These are phyloP conservation scores for Garrulus glandarius DNA, from an alignment of 2,797 vertebrate genomes.

Conservation along the genomic window DNA sequence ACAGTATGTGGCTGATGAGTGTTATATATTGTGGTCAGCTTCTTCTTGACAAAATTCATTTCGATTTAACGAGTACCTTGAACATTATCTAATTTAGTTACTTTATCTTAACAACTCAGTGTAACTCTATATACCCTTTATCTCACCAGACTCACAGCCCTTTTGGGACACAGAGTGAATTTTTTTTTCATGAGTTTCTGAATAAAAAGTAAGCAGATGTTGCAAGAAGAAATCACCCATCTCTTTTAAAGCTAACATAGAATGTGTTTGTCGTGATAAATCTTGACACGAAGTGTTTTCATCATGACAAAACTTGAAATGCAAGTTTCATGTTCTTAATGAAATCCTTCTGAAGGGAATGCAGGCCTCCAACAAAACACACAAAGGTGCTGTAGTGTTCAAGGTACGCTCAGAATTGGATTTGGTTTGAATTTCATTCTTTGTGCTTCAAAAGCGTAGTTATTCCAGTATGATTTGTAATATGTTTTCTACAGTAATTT, in stretches of 20 bases:
- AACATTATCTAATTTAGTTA: slow-evolving; percentile 32
- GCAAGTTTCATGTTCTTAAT: slow-evolving; percentile 16
- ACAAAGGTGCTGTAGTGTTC: background rate
- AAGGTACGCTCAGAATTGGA: background rate
- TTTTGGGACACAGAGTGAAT: background rate
- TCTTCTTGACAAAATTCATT: slow-evolving; percentile 31
- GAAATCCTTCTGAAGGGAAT: background rate
- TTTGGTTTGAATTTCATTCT: background rate
- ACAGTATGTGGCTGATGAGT: slow-evolving; percentile 31
- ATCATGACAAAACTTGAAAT: slow-evolving; percentile 17
- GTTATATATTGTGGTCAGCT: slow-evolving; percentile 35
- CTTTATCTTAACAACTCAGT: background rate
- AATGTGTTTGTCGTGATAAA: slow-evolving; percentile 19
- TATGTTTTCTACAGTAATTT: background rate
- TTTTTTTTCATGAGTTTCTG: slow-evolving; percentile 37
- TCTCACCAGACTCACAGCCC: background rate
- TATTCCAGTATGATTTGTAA: background rate
- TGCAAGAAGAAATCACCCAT: background rate
- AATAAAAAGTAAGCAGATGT: slow-evolving; percentile 46
- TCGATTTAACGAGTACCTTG: slow-evolving; percentile 18
- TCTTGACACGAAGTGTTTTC: background rate
- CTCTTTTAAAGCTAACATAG: slow-evolving; percentile 12
- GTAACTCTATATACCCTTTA: background rate
- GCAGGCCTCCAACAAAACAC: background rate
- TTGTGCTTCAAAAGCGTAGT: background rate